Conservation (phyloP, 1,140 invertebrate genomes). For the Diorhabda carinulata region DNA sequence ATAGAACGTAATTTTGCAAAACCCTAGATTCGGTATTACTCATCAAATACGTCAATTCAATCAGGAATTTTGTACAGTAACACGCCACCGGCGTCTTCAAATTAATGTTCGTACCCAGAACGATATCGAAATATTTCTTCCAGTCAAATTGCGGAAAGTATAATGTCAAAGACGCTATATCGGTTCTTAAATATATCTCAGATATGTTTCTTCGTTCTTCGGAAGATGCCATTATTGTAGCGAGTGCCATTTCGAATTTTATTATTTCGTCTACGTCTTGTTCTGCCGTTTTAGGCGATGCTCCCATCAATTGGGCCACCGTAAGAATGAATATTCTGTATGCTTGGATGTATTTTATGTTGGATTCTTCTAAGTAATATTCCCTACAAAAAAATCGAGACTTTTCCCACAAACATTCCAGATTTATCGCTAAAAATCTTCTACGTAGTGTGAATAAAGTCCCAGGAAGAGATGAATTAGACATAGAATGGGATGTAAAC, state of each 20-base stretch:
- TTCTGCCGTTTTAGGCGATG: constrained; percentile 55
- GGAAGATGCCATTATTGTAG: constrained; percentile 75
- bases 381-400: constrained; percentile 52
- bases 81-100: constrained; percentile 65
- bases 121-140: constrained; percentile 66
- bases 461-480: too few species aligned
- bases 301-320: constrained; percentile 65
- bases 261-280: constrained; percentile 70
- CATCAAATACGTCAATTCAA: constrained; percentile 50
- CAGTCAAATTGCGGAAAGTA: constrained; percentile 75
- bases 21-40: constrained; percentile 49
- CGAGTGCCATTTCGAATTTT: constrained; percentile 75
- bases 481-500: too few species aligned
- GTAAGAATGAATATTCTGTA: constrained; percentile 76
- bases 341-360: constrained; percentile 68
- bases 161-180: constrained; percentile 62
- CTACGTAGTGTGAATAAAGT: too few species aligned
- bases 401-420: too few species aligned
- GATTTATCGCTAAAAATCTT: too few species aligned
- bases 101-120: constrained; percentile 53
- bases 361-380: constrained; percentile 73
- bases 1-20: constrained; percentile 76
- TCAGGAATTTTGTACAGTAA: constrained; percentile 67
- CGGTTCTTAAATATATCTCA: constrained; percentile 75
- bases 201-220: constrained; percentile 78